Evolutionary conservation across 2,888 invertebrate genomes (phyloP).

Genomic region (Ophion slaviceki): DNA sequence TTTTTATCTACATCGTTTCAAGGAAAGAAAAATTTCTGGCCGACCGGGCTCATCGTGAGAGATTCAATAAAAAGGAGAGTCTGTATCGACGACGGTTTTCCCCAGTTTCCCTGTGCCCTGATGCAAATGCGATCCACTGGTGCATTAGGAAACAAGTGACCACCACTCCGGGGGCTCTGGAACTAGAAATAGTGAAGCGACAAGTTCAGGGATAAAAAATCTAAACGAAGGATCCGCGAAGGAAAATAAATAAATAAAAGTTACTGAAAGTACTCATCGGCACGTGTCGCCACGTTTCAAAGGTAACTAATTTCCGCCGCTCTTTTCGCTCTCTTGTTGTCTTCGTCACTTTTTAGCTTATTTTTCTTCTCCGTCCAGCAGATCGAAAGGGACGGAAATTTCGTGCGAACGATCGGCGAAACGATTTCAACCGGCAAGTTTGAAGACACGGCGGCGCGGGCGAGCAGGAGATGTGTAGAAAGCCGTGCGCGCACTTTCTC

Average conservation of each 20-base stretch:
- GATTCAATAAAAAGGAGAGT: too few relatives aligned
- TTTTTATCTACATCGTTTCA: too few relatives aligned
- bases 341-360: not conserved
- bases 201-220: too few relatives aligned
- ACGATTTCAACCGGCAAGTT: slow-evolving; percentile 22
- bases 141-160: too few relatives aligned
- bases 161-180: not conserved
- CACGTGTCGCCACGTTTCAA: not conserved
- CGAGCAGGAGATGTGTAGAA: slow-evolving; percentile 60
- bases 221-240: too few relatives aligned
- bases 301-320: not conserved
- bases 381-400: slow-evolving; percentile 9
- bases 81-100: too few relatives aligned
- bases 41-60: too few relatives aligned
- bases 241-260: not conserved
- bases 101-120: too few relatives aligned
- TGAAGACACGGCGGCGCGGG: slow-evolving; percentile 53
- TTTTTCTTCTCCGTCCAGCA: not conserved
- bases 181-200: not conserved
- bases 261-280: not conserved
- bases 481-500: slow-evolving; percentile 64
- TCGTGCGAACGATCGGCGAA: not conserved
- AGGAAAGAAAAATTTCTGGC: too few relatives aligned
- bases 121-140: too few relatives aligned
- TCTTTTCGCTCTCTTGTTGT: not conserved